phyloP scores from a whole-genome alignment of 1,140 invertebrate genomes.

The Prorops nasuta region DNA sequence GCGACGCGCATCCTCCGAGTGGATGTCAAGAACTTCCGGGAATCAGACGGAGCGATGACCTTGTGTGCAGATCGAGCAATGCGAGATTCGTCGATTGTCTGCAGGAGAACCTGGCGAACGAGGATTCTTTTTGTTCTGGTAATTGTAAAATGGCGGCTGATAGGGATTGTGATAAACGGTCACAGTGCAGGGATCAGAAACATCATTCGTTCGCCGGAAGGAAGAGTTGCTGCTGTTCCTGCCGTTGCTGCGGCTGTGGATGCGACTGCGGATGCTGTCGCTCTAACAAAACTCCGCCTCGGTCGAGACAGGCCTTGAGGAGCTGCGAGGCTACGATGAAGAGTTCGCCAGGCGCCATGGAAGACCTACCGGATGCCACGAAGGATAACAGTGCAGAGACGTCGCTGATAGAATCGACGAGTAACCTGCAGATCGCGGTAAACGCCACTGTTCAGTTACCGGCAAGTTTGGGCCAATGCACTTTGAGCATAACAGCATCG shows the following conservation, averaged over 20 bases:
- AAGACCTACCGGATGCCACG: too few species aligned
- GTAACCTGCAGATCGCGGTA: constrained; percentile 45
- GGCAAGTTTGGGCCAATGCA: constrained; percentile 36
- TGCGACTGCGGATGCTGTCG: constrained; percentile 8
- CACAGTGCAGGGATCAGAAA: neutral
- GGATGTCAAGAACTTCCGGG: constrained; percentile 46
- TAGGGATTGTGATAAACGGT: neutral
- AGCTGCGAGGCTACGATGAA: neutral
- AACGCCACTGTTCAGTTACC: constrained; percentile 46
- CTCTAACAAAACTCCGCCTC: too few species aligned
- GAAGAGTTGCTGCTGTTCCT: constrained; percentile 6
- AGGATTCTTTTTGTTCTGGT: too few species aligned
- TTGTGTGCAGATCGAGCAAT: too few species aligned
- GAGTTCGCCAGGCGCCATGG: too few species aligned
- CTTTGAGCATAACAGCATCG: constrained; percentile 46
- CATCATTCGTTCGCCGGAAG: neutral
- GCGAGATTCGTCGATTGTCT: too few species aligned
- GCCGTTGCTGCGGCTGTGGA: too few species aligned
- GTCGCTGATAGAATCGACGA: too few species aligned
- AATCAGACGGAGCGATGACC: constrained; percentile 15
- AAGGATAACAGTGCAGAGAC: too few species aligned
- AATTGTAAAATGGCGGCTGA: too few species aligned
- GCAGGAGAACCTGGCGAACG: neutral
- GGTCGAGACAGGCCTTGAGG: neutral
- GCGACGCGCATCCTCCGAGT: constrained; percentile 25